Evolutionary conservation across 2,113 vertebrate genomes (phyloP), one percentile per base, ranked within the genome.

Genomic region (Gobiocypris rarus): DNA sequence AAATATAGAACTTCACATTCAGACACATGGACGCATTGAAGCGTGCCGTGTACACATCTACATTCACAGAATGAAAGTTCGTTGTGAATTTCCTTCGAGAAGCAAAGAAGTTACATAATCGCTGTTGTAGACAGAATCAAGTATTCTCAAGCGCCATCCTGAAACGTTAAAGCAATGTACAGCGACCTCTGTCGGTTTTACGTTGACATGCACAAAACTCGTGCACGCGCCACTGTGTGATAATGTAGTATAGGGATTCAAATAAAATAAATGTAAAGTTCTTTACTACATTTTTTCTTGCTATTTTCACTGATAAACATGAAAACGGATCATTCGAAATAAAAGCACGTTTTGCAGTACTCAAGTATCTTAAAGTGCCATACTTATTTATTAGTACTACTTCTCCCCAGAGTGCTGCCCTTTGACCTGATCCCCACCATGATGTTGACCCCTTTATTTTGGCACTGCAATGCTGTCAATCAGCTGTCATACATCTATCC

Each of bases 61-160:
- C 78, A 24, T 69, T 50, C 15, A 75, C 41, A 77, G 34, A 50
- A 48, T 11, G 11, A 45, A 19, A 22, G 31, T 59, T 22, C 38
- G 24, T 24, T 15, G 24, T 41, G 43, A 81, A 71, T 22, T 43
- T 65, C 38, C 75, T 71, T 52, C 17, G 58, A 83, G 71, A 81
- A 22, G 71, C 73, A 76, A 89, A 91, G 87, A 88, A 89, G 88
- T 94, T 92, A 94, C 92, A 93, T 92, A 94, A 94, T 90, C 86
- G 61, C 50, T 58, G 73, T 89, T 83, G 86, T 87, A 90, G 83
- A 81, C 82, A 75, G 65, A 73, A 45, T 67, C 86, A 75, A 75
- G 65, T 54, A 61, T 56, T 75, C 24, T 19, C 38, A 70, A 43
- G 31, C 54, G 69, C 65, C 61, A 54, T 19, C 63, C 65, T 45